Conservation (phyloP, 2,113 vertebrate species). For the Corythoichthys intestinalis region DNA sequence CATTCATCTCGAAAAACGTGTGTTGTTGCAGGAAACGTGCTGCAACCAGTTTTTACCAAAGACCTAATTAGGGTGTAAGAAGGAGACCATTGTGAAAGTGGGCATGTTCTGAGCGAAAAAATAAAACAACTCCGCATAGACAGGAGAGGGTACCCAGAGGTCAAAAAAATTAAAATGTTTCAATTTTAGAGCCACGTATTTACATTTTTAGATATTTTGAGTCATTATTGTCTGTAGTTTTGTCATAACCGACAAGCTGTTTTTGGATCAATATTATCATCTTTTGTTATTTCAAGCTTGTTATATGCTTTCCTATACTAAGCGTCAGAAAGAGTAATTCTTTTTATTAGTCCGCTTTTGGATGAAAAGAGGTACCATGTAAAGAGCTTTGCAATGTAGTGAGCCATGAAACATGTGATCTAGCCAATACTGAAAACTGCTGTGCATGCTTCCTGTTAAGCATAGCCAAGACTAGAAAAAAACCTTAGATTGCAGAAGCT, state of each 20-base stretch:
- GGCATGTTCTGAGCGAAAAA: slow-evolving; percentile 40
- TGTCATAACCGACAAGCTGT: slow-evolving; percentile 10
- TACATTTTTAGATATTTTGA: neutral
- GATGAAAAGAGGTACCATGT: neutral
- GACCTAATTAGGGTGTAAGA: slow-evolving; percentile 36
- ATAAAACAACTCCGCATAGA: slow-evolving; percentile 29
- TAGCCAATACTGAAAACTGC: slow-evolving; percentile 39
- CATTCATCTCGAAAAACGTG: slow-evolving; percentile 9
- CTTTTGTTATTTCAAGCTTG: slow-evolving; percentile 3
- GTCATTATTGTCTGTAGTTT: slow-evolving; percentile 11
- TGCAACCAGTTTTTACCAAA: slow-evolving; percentile 53
- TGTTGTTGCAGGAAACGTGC: slow-evolving; percentile 16
- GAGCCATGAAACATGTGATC: slow-evolving; percentile 2
- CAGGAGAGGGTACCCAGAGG: slow-evolving; percentile 17
- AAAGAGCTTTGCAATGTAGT: neutral
- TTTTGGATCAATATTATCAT: slow-evolving; percentile 1
- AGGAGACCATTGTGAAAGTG: slow-evolving; percentile 30
- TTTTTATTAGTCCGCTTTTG: neutral
- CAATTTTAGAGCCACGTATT: neutral
- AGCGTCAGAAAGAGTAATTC: slow-evolving; percentile 3
- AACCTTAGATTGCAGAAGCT: slow-evolving; percentile 2
- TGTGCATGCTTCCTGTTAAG: slow-evolving; percentile 46
- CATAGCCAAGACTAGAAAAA: slow-evolving; percentile 12
- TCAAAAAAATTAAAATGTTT: slow-evolving; percentile 17
- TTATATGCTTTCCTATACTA: slow-evolving; percentile 13